A percentile compares a stretch with the other conserved stretches of the same genome.
These are phyloP conservation scores for Macrotrachela quadricornifera DNA, from an alignment of 1,140 invertebrate species.

Conservation along the genomic window DNA sequence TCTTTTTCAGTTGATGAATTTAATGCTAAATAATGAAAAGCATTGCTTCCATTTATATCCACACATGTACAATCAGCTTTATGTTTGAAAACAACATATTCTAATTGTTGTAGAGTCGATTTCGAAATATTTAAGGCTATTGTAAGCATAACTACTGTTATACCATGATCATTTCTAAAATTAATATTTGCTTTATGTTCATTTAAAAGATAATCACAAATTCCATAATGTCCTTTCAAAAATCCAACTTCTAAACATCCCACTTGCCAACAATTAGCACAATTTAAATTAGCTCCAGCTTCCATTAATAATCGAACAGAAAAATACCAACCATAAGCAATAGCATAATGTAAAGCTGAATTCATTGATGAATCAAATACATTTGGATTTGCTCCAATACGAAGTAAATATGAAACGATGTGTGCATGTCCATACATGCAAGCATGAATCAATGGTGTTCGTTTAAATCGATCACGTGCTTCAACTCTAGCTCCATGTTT, in stretches of 20 bases:
- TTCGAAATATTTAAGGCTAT: too few relatives aligned
- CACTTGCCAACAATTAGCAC: conserved; percentile 33
- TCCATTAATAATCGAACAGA: conserved; percentile 31
- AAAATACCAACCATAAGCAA: conserved; percentile 39
- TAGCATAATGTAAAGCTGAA: conserved; percentile 57
- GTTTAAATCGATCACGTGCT: conserved; percentile 19
- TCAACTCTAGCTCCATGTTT: conserved; percentile 27
- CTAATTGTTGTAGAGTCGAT: conserved; percentile 17
- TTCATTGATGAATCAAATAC: conserved; percentile 45
- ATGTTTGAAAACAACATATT: conserved; percentile 27
- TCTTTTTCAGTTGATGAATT: conserved; percentile 5
- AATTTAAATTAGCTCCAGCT: conserved; percentile 28
- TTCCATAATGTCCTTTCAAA: conserved; percentile 34
- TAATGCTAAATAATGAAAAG: conserved; percentile 22
- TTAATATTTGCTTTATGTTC: conserved; percentile 33
- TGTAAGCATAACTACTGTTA: neutral
- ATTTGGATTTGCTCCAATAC: conserved; percentile 42
- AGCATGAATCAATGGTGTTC: conserved; percentile 34
- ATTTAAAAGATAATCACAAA: conserved; percentile 32
- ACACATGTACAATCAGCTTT: conserved; percentile 24
- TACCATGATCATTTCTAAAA: conserved; percentile 25
- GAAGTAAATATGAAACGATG: conserved; percentile 35
- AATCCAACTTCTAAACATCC: conserved; percentile 33
- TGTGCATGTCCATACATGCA: conserved; percentile 39
- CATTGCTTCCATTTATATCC: conserved; percentile 31